Conservation (phyloP, 2,888 invertebrate species). For the Sthenelais limicola region DNA sequence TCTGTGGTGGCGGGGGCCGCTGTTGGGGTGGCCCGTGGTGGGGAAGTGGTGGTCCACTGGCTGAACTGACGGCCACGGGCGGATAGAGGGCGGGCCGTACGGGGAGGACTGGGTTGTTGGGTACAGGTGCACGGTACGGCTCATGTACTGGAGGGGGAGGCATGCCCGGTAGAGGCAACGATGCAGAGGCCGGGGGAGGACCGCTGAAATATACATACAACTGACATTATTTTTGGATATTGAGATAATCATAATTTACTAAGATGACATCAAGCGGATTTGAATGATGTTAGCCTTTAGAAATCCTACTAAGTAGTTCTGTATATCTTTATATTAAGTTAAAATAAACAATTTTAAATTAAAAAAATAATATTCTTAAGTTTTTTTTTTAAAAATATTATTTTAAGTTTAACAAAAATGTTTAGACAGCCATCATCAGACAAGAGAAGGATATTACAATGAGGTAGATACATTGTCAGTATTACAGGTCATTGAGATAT, state of each 20-base stretch:
- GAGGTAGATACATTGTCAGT: no score
- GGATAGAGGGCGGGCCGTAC: slow-evolving; percentile 20
- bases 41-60: not conserved
- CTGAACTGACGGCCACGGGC: not conserved
- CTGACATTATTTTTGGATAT: not conserved
- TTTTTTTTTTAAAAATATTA: no score
- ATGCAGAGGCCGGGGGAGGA: not conserved
- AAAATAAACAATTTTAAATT: no score
- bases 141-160: slow-evolving; percentile 14
- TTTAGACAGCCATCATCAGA: no score
- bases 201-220: not conserved
- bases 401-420: no score
- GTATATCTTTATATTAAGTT: no score
- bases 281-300: no score
- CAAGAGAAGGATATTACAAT: no score
- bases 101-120: slow-evolving; percentile 9
- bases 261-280: no score
- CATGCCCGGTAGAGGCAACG: not conserved
- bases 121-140: slow-evolving; percentile 12
- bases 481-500: no score
- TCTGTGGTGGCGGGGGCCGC: slow-evolving; percentile 1
- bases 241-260: not conserved
- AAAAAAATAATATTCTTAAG: no score
- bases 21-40: not conserved
- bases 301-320: no score